Evolutionary conservation across 2,797 vertebrate species (phyloP).

Genomic region (Knipowitschia caucasica): DNA sequence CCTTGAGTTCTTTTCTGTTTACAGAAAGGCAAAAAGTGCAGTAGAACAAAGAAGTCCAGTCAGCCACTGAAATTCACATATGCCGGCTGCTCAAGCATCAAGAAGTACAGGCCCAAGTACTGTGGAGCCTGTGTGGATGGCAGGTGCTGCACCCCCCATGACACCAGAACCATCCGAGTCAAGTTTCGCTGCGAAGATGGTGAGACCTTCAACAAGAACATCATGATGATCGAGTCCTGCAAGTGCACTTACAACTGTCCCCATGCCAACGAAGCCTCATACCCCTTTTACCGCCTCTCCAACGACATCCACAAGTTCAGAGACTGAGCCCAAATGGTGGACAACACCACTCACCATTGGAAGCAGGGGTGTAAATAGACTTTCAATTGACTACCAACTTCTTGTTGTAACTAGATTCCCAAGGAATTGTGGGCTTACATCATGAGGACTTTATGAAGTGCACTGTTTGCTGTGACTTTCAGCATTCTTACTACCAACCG

Average conservation of each 20-base stretch:
- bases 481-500: constrained; percentile 74
- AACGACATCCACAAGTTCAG: constrained; percentile 99
- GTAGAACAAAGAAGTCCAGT: constrained; percentile 87
- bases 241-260: constrained; percentile 95
- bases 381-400: constrained; percentile 75
- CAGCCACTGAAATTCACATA: constrained; percentile 87
- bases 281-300: constrained; percentile 94
- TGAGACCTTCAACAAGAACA: constrained; percentile 93
- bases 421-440: constrained; percentile 78
- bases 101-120: constrained; percentile 93
- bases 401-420: constrained; percentile 81
- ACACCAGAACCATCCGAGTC: constrained; percentile 92
- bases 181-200: constrained; percentile 94
- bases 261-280: constrained; percentile 84
- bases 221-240: constrained; percentile 99
- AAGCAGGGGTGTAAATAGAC: constrained; percentile 62
- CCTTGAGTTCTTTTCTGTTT: constrained; percentile 10
- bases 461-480: constrained; percentile 87
- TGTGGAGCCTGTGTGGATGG: constrained; percentile 94
- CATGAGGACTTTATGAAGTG: constrained; percentile 81
- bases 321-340: constrained; percentile 75
- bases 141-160: constrained; percentile 92
- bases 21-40: constrained; percentile 98
- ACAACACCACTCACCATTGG: constrained; percentile 35
- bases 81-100: constrained; percentile 90